A percentile compares a stretch with the other conserved stretches of the same genome.
phyloP scores from a whole-genome alignment of 2,113 vertebrate species.

The Copsychus sechellarum region DNA sequence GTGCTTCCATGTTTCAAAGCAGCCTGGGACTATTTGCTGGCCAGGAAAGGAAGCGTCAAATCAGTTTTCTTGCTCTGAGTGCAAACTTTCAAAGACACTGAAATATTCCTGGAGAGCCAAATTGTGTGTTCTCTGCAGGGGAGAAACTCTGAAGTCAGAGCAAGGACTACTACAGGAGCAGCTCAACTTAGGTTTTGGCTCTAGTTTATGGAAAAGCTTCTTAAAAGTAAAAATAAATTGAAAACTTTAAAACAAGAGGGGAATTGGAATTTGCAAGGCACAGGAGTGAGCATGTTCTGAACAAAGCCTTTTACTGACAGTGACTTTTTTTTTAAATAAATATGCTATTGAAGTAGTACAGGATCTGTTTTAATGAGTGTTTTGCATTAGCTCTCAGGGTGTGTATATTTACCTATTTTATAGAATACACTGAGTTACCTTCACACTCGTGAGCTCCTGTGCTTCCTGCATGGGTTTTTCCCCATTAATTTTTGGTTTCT shows the following conservation, averaged over 20 bases:
- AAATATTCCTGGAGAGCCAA: neutral
- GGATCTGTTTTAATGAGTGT: neutral
- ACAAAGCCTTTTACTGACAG: neutral
- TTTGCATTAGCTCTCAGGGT: neutral
- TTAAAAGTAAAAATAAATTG: neutral
- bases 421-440: neutral
- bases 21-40: neutral
- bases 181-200: neutral
- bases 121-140: accelerated
- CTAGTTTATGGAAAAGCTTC: neutral
- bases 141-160: neutral
- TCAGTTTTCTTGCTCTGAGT: neutral
- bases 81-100: neutral
- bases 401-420: neutral
- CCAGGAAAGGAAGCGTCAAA: neutral
- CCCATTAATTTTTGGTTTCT: neutral
- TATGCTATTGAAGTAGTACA: neutral
- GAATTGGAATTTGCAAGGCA: neutral
- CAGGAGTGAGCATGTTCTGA: neutral
- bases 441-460: neutral
- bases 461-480: neutral
- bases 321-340: neutral
- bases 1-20: neutral
- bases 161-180: neutral
- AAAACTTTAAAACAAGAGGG: neutral